Percentiles rank a stretch among this genome's conserved stretches.
Conservation (phyloP, 1,140 invertebrate genomes). For the Temnothorax longispinosus region DNA sequence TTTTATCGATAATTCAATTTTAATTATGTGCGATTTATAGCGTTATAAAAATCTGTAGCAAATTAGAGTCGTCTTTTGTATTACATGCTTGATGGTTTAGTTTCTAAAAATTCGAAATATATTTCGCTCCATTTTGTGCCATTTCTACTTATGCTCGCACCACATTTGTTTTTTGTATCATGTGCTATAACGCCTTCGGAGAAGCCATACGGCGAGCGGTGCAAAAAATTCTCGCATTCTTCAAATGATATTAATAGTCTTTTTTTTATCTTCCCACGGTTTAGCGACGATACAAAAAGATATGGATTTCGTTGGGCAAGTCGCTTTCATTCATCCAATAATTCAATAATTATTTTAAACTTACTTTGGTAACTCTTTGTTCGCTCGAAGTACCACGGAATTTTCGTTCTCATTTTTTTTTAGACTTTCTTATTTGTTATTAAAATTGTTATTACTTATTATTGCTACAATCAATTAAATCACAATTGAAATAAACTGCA, state of each 20-base stretch:
- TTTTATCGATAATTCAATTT: not conserved
- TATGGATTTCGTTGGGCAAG: not conserved
- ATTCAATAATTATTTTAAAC: slow-evolving; percentile 41
- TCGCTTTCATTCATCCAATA: not conserved
- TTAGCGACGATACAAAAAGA: slow-evolving; percentile 11
- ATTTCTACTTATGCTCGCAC: not conserved
- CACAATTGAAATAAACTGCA: not conserved
- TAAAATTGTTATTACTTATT: slow-evolving; percentile 16
- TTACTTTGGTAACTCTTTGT: not conserved
- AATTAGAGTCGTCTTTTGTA: not conserved
- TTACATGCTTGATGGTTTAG: not conserved
- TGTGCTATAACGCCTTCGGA: not conserved
- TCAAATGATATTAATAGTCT: slow-evolving; percentile 28
- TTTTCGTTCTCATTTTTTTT: not conserved
- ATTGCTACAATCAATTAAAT: slow-evolving; percentile 20
- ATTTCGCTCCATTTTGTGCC: not conserved
- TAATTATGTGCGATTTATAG: not conserved
- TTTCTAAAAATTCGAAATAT: slow-evolving; percentile 6
- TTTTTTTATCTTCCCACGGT: slow-evolving; percentile 43
- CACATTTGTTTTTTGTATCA: slow-evolving; percentile 38
- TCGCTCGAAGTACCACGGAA: not conserved
- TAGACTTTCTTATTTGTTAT: not conserved
- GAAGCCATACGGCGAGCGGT: slow-evolving; percentile 1
- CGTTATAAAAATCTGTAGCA: not conserved
- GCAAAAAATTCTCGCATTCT: slow-evolving; percentile 36